Evolutionary conservation across 2,797 vertebrate genomes (phyloP).

Genomic region (Manis crassicaudata): DNA sequence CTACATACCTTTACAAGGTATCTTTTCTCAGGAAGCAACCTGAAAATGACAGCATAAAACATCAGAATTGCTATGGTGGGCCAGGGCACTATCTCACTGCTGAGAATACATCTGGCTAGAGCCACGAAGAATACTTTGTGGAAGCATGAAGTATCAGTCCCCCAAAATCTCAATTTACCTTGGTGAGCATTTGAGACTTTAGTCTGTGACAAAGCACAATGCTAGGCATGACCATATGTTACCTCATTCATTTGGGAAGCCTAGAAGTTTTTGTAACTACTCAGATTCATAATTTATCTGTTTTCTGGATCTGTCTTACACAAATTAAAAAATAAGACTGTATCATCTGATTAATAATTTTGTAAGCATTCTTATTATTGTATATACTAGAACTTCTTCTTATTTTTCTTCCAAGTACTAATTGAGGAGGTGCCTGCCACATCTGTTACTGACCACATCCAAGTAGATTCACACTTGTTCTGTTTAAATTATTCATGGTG

Average conservation of each 20-base stretch:
- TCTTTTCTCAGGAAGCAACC: constrained; percentile 89
- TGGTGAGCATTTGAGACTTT: not conserved
- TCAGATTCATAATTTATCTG: not conserved
- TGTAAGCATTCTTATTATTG: not conserved
- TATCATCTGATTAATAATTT: constrained; percentile 6
- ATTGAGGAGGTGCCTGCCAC: not conserved
- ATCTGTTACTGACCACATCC: not conserved
- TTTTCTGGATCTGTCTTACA: not conserved
- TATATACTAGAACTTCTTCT: not conserved
- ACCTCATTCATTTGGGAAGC: not conserved
- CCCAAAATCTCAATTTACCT: not conserved
- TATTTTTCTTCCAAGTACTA: constrained; percentile 14
- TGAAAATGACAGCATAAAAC: constrained; percentile 74
- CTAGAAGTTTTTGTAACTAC: not conserved
- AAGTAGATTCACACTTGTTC: not conserved
- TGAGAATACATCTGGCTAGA: not conserved
- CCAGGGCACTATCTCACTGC: not conserved
- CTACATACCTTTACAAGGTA: constrained; percentile 90
- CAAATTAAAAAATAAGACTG: constrained; percentile 4
- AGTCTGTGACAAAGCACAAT: not conserved
- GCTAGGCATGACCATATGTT: not conserved
- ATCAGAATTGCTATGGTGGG: not conserved
- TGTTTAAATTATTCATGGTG: constrained; percentile 29
- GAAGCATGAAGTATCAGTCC: not conserved
- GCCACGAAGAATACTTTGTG: not conserved